Conservation (phyloP, 2,888 invertebrate genomes). For the Rutpela maculata region DNA sequence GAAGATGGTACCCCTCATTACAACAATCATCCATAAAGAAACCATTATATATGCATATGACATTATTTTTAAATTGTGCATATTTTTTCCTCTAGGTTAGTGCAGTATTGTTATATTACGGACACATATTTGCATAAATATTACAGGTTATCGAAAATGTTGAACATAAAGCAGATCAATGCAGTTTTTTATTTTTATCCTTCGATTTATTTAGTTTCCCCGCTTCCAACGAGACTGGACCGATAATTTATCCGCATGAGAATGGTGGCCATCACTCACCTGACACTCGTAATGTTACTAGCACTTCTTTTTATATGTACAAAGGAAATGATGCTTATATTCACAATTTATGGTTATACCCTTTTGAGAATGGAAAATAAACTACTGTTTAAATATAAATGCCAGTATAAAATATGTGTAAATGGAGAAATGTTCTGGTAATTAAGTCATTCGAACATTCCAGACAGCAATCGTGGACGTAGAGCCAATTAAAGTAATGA, state of each 20-base stretch:
- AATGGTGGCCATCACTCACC: slow-evolving; percentile 35
- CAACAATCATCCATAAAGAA: too few species aligned
- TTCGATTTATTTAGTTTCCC: slow-evolving; percentile 26
- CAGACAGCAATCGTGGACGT: too few species aligned
- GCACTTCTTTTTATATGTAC: slow-evolving; percentile 19
- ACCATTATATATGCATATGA: too few species aligned
- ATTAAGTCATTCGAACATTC: too few species aligned
- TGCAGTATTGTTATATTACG: too few species aligned
- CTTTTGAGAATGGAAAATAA: not conserved
- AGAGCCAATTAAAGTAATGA: too few species aligned
- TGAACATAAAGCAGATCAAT: slow-evolving; percentile 27
- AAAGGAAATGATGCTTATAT: slow-evolving; percentile 31
- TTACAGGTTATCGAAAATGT: slow-evolving; percentile 4
- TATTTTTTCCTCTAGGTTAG: too few species aligned
- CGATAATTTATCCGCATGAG: slow-evolving; percentile 25
- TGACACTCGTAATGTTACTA: slow-evolving; percentile 30
- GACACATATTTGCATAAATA: not conserved
- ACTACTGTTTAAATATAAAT: not conserved
- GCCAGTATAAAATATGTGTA: not conserved
- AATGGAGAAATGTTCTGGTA: too few species aligned
- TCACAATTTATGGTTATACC: slow-evolving; percentile 25
- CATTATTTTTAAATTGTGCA: too few species aligned
- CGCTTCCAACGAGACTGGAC: slow-evolving; percentile 4
- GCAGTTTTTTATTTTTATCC: slow-evolving; percentile 10
- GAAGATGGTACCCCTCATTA: too few species aligned